A percentile compares a stretch with the other conserved stretches of the same genome.
Conservation (phyloP, 2,113 vertebrate genomes). For the Chloroceryle aenea region DNA sequence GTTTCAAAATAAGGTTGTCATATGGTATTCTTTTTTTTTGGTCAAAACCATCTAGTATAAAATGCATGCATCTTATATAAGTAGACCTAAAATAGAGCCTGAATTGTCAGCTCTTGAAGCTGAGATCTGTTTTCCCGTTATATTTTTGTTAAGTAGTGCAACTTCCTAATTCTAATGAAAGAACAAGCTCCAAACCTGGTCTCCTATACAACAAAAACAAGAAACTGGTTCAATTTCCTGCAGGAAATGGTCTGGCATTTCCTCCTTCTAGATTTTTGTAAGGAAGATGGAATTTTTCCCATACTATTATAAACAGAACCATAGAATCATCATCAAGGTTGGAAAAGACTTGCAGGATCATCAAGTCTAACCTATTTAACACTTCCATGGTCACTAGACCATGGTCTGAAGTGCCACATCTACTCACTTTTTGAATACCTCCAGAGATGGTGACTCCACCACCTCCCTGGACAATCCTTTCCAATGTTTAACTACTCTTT, state of each 20-base stretch:
- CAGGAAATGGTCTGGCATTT: neutral
- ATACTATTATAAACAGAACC: neutral
- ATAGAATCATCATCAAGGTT: too few relatives aligned
- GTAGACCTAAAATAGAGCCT: neutral
- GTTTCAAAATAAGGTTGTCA: neutral
- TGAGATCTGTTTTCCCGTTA: neutral
- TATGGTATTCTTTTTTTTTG: too few relatives aligned
- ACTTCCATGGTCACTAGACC: too few relatives aligned
- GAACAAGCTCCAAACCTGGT: neutral
- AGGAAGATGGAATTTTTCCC: neutral
- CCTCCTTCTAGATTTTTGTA: neutral
- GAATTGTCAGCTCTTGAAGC: neutral
- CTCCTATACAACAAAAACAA: neutral
- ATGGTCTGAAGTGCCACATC: too few relatives aligned
- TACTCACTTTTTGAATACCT: too few relatives aligned
- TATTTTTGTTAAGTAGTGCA: neutral
- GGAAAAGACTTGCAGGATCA: too few relatives aligned
- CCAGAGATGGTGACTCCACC: too few relatives aligned
- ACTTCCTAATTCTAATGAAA: neutral
- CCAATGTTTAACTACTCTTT: too few relatives aligned
- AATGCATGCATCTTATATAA: neutral
- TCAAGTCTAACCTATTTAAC: too few relatives aligned
- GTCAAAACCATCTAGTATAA: neutral
- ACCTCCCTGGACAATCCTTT: too few relatives aligned
- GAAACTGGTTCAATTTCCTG: neutral